phyloP scores from a whole-genome alignment of 2,797 vertebrate genomes.

The Megaceryle alcyon region DNA sequence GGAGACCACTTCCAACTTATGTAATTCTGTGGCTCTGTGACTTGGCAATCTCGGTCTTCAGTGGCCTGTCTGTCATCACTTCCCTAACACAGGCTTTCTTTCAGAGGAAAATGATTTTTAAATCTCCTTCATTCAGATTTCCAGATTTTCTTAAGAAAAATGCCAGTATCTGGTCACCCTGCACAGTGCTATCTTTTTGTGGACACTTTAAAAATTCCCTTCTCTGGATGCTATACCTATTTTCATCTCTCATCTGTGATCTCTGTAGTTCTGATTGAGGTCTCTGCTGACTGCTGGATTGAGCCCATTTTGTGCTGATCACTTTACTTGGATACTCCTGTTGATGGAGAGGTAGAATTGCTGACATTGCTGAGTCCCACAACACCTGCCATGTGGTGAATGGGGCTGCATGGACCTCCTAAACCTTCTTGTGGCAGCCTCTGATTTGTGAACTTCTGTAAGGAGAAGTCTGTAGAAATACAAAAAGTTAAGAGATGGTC shows the following conservation, averaged over 20 bases:
- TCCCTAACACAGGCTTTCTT: not conserved
- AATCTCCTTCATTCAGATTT: not conserved
- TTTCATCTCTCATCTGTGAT: not conserved
- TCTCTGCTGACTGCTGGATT: not conserved
- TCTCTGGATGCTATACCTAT: not conserved
- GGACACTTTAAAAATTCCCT: not conserved
- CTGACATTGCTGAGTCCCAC: not conserved
- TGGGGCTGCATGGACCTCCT: not conserved
- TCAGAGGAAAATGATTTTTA: not conserved
- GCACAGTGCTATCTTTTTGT: not conserved
- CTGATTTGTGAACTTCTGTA: not conserved
- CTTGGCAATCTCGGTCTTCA: not conserved
- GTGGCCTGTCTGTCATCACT: accelerated
- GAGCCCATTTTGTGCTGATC: not conserved
- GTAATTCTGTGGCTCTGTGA: not conserved
- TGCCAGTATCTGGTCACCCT: not conserved
- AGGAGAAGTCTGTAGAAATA: not conserved
- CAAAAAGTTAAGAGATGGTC: not conserved
- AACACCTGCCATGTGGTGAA: not conserved
- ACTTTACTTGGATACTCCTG: not conserved
- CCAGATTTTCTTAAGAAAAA: not conserved
- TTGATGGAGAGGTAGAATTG: not conserved
- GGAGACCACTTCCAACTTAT: not conserved
- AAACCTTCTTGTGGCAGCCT: not conserved
- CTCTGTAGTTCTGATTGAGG: not conserved